phyloP scores from a whole-genome alignment of 2,797 vertebrate species.

The Acanthis flammea region DNA sequence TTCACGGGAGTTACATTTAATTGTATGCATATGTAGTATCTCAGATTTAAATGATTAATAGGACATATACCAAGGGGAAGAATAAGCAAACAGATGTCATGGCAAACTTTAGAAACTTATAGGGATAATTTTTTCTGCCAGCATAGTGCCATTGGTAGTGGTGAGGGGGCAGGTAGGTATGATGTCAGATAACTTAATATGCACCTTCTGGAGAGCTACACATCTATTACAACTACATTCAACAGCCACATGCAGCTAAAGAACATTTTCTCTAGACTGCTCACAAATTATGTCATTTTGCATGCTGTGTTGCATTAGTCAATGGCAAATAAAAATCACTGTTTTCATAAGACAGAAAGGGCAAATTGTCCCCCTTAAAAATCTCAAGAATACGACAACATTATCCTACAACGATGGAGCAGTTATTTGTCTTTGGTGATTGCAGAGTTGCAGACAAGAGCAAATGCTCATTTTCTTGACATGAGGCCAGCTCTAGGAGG shows the following conservation, averaged over 20 bases:
- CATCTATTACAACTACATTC: not conserved
- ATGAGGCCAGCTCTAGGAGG: not conserved
- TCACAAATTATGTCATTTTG: slow-evolving; percentile 22
- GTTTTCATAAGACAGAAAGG: not conserved
- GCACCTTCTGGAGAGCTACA: not conserved
- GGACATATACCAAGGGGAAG: not conserved
- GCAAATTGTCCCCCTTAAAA: slow-evolving; percentile 13
- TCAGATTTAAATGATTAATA: not conserved
- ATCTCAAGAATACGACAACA: not conserved
- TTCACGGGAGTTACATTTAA: not conserved
- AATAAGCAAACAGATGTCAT: not conserved
- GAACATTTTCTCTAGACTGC: not conserved
- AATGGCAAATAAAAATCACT: slow-evolving; percentile 1
- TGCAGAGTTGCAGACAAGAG: not conserved
- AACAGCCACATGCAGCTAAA: not conserved
- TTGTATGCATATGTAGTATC: not conserved
- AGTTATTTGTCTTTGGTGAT: not conserved
- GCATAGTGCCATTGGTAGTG: not conserved
- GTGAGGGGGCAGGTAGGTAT: not conserved
- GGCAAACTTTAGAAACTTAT: not conserved
- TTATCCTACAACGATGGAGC: not conserved
- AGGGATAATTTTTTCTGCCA: not conserved
- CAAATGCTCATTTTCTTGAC: slow-evolving; percentile 37
- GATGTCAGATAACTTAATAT: not conserved
- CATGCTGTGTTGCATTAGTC: not conserved